A percentile compares a stretch with the other conserved stretches of the same genome.
Conservation (phyloP, 1,140 invertebrate genomes). For the Anoplolepis gracilipes region DNA sequence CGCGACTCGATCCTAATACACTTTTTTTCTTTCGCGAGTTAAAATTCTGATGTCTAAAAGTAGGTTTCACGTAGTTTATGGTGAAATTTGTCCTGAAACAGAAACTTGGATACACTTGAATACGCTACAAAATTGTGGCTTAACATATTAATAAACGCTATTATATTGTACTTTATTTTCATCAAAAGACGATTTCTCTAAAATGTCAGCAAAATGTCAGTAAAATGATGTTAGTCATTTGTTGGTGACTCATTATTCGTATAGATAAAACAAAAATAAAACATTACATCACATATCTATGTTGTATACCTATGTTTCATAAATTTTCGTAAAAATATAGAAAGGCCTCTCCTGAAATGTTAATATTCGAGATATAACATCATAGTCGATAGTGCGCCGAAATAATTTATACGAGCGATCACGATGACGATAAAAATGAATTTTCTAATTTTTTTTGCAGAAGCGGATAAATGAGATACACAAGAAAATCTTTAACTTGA, state of each 20-base stretch:
- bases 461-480: neutral
- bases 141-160: neutral
- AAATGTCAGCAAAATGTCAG: neutral
- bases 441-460: constrained; percentile 29
- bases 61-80: neutral
- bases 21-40: neutral
- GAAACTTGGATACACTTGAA: neutral
- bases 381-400: neutral
- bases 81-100: neutral
- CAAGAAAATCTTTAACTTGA: neutral
- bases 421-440: neutral
- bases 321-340: constrained; percentile 9
- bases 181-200: neutral
- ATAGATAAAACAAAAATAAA: neutral
- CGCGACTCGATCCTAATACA: neutral
- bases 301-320: too few relatives aligned
- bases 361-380: neutral
- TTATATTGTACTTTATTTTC: neutral
- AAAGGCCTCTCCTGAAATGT: neutral
- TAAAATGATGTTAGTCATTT: neutral
- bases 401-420: neutral
- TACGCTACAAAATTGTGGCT: neutral
- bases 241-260: neutral
- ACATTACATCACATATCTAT: constrained; percentile 12
- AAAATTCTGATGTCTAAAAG: neutral